Conservation (phyloP, 64 coral and sea anemone species). For the Stichodactyla helianthus region DNA sequence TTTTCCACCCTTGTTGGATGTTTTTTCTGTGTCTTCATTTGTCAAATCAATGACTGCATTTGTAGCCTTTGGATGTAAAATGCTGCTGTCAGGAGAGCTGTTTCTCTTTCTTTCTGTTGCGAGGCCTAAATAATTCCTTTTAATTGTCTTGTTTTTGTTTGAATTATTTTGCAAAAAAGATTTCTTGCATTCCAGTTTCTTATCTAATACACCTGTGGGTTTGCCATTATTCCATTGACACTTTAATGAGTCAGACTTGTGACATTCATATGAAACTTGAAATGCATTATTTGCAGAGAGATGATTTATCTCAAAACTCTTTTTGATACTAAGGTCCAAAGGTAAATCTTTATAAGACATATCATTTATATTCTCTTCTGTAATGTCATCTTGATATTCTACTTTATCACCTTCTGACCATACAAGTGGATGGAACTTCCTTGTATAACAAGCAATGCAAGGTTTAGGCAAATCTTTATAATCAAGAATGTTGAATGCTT, state of each 20-base stretch:
- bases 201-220: not conserved
- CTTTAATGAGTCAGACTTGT: not conserved
- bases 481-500: not conserved
- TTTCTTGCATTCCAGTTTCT: not conserved
- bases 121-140: not conserved
- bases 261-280: not conserved
- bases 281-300: not conserved
- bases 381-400: not conserved
- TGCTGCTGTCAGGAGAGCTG: not conserved
- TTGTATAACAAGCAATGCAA: slow-evolving; percentile 23
- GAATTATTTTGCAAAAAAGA: not conserved
- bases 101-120: not conserved
- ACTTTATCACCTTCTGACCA: not conserved
- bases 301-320: not conserved
- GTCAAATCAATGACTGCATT: not conserved
- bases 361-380: not conserved
- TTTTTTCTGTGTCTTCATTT: not conserved
- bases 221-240: not conserved
- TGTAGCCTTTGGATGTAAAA: not conserved
- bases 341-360: not conserved
- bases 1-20: not conserved
- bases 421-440: not conserved
- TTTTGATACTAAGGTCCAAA: not conserved
- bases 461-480: slow-evolving; percentile 15
- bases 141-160: not conserved